A percentile compares a stretch with the other conserved stretches of the same genome.
phyloP scores from a whole-genome alignment of 2,113 vertebrate genomes.

The Thymallus thymallus region DNA sequence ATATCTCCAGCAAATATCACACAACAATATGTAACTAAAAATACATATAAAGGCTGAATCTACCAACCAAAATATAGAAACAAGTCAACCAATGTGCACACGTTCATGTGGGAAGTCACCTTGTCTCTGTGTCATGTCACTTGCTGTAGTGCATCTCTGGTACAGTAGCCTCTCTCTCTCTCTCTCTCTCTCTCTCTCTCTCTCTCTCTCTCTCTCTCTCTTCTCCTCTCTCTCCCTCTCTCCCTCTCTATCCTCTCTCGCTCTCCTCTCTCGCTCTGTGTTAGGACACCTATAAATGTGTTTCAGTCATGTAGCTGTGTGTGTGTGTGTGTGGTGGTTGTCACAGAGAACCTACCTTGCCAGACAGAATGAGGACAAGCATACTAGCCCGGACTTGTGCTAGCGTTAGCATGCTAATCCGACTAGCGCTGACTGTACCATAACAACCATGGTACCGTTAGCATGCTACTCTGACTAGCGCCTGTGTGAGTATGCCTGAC shows the following conservation, averaged over 20 bases:
- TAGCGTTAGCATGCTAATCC: too few species aligned
- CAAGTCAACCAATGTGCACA: background rate
- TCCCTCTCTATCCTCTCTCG: too few species aligned
- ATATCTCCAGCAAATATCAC: background rate
- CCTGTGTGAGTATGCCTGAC: conserved; percentile 17
- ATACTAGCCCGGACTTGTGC: background rate
- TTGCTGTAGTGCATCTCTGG: background rate
- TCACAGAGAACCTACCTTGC: background rate
- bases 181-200: too few species aligned
- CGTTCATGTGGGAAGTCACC: background rate
- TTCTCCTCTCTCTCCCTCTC: too few species aligned
- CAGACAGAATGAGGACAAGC: conserved; percentile 6
- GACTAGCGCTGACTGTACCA: background rate
- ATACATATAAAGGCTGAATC: background rate
- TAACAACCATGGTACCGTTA: background rate
- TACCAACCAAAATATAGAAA: background rate
- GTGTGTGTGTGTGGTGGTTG: background rate
- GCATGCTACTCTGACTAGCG: background rate
- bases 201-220: too few species aligned
- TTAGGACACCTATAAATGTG: too few species aligned
- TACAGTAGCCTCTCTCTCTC: background rate
- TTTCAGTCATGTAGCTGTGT: background rate
- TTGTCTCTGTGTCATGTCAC: too few species aligned
- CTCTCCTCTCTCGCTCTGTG: too few species aligned
- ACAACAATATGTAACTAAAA: background rate